These are phyloP conservation scores for Cyanistes caeruleus DNA, from an alignment of 2,113 vertebrate genomes.

Conservation along the genomic window DNA sequence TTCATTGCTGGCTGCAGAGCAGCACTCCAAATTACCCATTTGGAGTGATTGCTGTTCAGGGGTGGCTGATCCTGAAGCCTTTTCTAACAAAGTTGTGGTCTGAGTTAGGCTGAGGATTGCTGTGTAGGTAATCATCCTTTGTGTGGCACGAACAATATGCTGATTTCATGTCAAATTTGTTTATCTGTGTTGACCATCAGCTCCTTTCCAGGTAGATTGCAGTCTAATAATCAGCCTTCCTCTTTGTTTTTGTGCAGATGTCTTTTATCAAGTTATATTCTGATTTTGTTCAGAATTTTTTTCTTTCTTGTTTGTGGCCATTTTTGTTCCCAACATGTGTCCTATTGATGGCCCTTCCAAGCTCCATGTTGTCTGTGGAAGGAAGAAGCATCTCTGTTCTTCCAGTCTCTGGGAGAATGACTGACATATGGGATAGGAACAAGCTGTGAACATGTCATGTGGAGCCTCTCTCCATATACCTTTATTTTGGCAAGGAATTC, in stretches of 20 bases:
- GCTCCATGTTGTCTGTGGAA: not conserved
- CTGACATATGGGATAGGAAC: not conserved
- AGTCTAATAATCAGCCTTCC: not conserved
- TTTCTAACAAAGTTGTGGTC: not conserved
- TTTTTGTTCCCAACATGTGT: not conserved
- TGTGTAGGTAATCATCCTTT: not conserved
- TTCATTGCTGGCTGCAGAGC: not conserved
- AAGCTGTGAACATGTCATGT: not conserved
- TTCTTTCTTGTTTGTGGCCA: fast-evolving
- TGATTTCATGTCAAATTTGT: not conserved
- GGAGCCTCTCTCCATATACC: not conserved
- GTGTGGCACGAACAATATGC: not conserved
- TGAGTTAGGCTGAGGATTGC: not conserved
- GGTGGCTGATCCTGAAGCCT: not conserved
- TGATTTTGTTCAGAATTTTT: not conserved
- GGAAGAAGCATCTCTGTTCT: not conserved
- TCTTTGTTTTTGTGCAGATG: not conserved
- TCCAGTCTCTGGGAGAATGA: fast-evolving
- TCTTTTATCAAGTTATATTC: not conserved
- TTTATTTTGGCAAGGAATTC: not conserved
- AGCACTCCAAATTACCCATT: not conserved
- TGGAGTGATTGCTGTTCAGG: not conserved
- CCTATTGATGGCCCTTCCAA: not conserved
- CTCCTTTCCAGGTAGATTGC: not conserved
- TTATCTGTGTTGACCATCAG: not conserved